Base-by-base conservation (phyloP, 2,888 invertebrate genomes). In the Xestia rhomboidea region DNA sequence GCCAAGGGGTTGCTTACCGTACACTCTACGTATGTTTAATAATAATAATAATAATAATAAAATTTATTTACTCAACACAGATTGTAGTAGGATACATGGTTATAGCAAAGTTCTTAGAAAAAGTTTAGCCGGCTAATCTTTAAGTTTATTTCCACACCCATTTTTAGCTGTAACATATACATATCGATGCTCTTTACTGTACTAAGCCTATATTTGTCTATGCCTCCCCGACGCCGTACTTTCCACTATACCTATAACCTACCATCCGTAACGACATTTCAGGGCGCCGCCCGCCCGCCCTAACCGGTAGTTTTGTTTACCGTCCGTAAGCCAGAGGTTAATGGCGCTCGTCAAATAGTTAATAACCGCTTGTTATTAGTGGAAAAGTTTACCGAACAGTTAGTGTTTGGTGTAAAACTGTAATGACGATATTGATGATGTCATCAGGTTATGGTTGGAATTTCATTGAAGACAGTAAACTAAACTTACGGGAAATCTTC, bases 251-350 rank as follows among this genome's bases (percentile, higher is more conserved):
- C 27, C 18, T 38, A 51, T n/a, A 79, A 21, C 24, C 44, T 34
- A 34, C 49, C 24, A n/a, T 27, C 38, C 34, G 49, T 68, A 68
- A 51, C 38, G 69, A 62, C 68, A 68, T 77, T 79, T 72, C 60
- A 60, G 74, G 81, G 81, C 73, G 74, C 57, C 73, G 57, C 78
- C 81, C 21, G 30, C 30, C 62, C 62, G 34, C 62, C 75, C 77
- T 66, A 70, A 62, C 72, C 38, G 64, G 30, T 68, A 60, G 68
- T 30, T 18, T 60, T 73, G 79, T 82, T 84, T 82, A 81, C 84
- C 71, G 87, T 63, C 73, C 60, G 71, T 34, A 44, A 76, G 81
- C 34, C 73, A 88, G 82, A 87, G 87, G 87, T 88, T 87, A 87
- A 86, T 83, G 68, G 79, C 18, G 72, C 73, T 83, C 76, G 75